Base-by-base conservation (phyloP, 2,797 vertebrate species). In the Merluccius polli region DNA sequence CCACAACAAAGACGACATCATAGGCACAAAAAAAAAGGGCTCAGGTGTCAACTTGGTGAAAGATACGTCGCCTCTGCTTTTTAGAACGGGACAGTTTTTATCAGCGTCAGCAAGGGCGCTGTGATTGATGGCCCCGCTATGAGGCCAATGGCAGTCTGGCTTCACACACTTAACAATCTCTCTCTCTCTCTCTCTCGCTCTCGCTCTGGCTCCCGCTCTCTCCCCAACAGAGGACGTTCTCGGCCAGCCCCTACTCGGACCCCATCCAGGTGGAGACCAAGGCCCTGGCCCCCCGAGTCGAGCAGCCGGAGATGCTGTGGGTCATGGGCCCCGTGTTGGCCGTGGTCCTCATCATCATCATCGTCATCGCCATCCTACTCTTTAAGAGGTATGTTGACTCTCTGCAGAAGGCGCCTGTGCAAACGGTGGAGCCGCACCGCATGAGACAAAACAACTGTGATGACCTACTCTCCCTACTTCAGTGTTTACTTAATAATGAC, bases 241-340 rank as follows among this genome's bases (percentile, higher is more conserved):
- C 97, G 27, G 95, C 97, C 88, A 99, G 98, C 83, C 97, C 98
- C 32, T 98, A 97, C 91, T 99, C 98, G 0, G 97, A 98, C 81
- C 94, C 94, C 73, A 95, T 98, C 0, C 90, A 94, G 78, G 94
- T 98, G 86, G 84, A 90, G 32, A 79, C 92, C 30, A 87, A 83
- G 15, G 86, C 83, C 1, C 0, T 87, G 44, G 41, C 93, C 2
- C 94, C 90, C 77, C 94, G 94, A 52, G 92, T 94, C 80, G 97
- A 99, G 76, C 95, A 97, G 30, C 95, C 97, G 0, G 98, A 99
- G 88, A 98, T 99, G 98, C 83, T 99, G 85, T 99, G 98, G 98
- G 98, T 99, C 87, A 98, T 98, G 91, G 98, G 98, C 33, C 98
- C 98, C 0, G 98, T 99, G 82, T 87, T 99, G 86, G 97, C 98